Evolutionary conservation across 1,140 invertebrate genomes (phyloP).

Genomic region (Hesperophylax magnus): DNA sequence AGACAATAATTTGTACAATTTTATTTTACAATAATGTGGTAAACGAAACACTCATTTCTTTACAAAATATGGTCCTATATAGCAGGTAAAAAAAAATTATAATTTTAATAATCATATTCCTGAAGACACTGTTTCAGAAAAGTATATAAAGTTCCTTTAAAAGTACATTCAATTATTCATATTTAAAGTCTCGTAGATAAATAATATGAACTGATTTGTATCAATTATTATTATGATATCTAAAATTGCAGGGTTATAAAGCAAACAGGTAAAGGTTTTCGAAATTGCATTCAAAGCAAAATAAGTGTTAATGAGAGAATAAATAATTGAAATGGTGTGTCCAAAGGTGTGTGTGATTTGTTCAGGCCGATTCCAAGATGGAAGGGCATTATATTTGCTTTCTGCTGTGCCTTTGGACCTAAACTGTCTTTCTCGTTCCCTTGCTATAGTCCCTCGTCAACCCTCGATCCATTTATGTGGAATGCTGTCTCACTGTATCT

Average conservation of each 20-base stretch:
- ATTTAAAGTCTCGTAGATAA: too few species aligned
- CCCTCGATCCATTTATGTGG: constrained; percentile 44
- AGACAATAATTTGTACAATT: too few species aligned
- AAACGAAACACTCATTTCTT: too few species aligned
- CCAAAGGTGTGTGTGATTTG: not conserved
- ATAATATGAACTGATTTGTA: not conserved
- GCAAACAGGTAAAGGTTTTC: not conserved
- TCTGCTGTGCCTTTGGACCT: not conserved
- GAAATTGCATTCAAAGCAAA: constrained; percentile 54
- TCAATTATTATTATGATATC: not conserved
- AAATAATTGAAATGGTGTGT: not conserved
- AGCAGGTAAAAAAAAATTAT: too few species aligned
- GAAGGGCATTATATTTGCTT: not conserved
- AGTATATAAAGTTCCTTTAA: too few species aligned
- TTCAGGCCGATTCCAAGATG: too few species aligned
- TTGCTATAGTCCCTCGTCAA: not conserved
- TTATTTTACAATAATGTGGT: too few species aligned
- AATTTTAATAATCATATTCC: too few species aligned
- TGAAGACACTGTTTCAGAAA: too few species aligned
- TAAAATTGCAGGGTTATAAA: too few species aligned
- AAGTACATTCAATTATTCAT: not conserved
- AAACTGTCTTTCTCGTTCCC: not conserved
- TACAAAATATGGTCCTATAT: too few species aligned
- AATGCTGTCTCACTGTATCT: constrained; percentile 40
- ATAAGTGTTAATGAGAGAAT: constrained; percentile 50